These are phyloP conservation scores for Leucophenga varia DNA, from an alignment of 1,140 invertebrate genomes.

Conservation along the genomic window DNA sequence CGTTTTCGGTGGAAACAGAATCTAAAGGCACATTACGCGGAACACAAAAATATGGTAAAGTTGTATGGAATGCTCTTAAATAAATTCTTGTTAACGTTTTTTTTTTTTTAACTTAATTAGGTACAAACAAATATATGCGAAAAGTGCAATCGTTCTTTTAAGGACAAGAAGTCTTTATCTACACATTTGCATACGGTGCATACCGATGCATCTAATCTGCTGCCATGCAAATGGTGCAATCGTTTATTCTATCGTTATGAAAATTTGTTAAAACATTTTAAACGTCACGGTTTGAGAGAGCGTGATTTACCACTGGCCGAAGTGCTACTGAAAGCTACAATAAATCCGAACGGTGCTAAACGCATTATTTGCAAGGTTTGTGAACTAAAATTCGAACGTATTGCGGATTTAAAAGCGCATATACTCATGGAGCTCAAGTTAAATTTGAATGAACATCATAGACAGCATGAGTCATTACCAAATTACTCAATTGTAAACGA, in stretches of 20 bases:
- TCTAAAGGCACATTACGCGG: slow-evolving; percentile 10
- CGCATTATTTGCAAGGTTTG: slow-evolving; percentile 12
- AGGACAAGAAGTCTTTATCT: slow-evolving; percentile 53
- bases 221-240: slow-evolving; percentile 57
- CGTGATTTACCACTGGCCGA: slow-evolving; percentile 3
- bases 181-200: slow-evolving; percentile 38
- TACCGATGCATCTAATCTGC: slow-evolving; percentile 41
- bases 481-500: slow-evolving; percentile 41
- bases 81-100: neutral
- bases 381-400: slow-evolving; percentile 1
- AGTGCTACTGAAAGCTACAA: slow-evolving; percentile 1
- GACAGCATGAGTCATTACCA: slow-evolving; percentile 18
- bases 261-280: slow-evolving; percentile 23
- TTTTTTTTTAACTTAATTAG: neutral
- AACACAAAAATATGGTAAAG: neutral
- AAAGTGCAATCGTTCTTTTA: slow-evolving; percentile 52
- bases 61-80: neutral
- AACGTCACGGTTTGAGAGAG: neutral
- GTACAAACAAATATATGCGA: slow-evolving; percentile 44
- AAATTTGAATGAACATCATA: slow-evolving; percentile 1
- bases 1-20: slow-evolving; percentile 23
- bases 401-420: slow-evolving; percentile 7
- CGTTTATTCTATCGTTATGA: slow-evolving; percentile 58
- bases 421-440: too few relatives aligned
- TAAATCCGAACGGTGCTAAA: slow-evolving; percentile 13